A percentile compares a stretch with the other conserved stretches of the same genome.
Evolutionary conservation across 2,113 vertebrate genomes (phyloP).

Genomic region (Damaliscus lunatus): DNA sequence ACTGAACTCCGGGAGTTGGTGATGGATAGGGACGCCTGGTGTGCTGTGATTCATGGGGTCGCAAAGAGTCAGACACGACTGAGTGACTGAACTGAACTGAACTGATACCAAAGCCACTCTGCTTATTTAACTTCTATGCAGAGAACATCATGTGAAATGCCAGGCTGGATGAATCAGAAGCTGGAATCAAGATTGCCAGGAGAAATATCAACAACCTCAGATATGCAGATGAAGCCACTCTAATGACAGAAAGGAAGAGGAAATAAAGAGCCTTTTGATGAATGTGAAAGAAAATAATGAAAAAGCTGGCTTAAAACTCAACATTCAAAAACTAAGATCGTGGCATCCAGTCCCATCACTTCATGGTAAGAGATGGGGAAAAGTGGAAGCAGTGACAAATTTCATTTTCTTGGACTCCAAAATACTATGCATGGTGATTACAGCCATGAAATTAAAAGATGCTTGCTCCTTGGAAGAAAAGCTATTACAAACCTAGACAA

Average conservation of each 20-base stretch:
- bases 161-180: neutral
- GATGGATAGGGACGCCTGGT: too few relatives aligned
- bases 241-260: neutral
- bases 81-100: too few relatives aligned
- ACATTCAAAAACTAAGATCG: neutral
- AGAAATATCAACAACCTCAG: neutral
- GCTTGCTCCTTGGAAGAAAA: neutral
- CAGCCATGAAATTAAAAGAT: neutral
- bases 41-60: too few relatives aligned
- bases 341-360: neutral
- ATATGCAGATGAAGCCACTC: neutral
- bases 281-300: neutral
- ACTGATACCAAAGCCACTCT: neutral
- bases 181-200: neutral
- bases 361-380: neutral
- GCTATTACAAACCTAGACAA: neutral
- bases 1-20: too few relatives aligned
- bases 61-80: accelerated
- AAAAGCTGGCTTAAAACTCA: neutral
- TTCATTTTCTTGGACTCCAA: neutral
- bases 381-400: neutral
- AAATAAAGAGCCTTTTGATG: neutral
- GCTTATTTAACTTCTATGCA: neutral
- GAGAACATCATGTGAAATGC: neutral
- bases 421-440: neutral